Evolutionary conservation across 1,140 invertebrate species (phyloP), one percentile per base, ranked within the genome.

Genomic region (Bombus superbus): DNA sequence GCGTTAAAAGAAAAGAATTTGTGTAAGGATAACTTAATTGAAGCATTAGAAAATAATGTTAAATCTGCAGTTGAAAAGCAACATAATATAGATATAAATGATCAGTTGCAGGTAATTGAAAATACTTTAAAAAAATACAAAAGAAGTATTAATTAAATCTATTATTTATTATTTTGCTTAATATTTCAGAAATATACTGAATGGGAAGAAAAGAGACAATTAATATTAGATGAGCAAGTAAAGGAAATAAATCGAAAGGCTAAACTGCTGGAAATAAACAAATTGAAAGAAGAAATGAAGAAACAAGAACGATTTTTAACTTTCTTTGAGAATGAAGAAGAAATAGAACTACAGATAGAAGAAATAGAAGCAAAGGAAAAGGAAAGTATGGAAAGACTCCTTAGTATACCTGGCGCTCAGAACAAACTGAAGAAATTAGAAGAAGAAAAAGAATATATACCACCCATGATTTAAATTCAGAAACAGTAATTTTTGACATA

Each of bases 281-380:
- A 95, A 59, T 96, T 97, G 35, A 96, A 97, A 90, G 94, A 96
- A 73, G 93, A 96, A 10, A 91, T 98, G 59, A 73, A 95, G 68
- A 88, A 95, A n/a, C 95, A 95, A 91, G 97, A 98, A 91, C 96
- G 96, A 89, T 95, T 96, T 81, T 94, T 98, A 53, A 98, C 97
- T 95, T 98, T 97, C 95, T 98, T 98, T 94, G 97, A 98, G 74
- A 97, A 97, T 90, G 96, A 97, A 92, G 96, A 97, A 72, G 92
- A 97, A 90, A 96, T 98, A 81, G 97, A 98, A 92, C 93, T 98
- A 25, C 88, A 96, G 93, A 97, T 98, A 90, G 97, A 97, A 89
- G 95, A 92, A 92, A 96, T 94, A 88, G 90, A 94, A 91, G 88
- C 66, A 95, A 95, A 73, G 91, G 94, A 90, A 93, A 93, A 89